These are phyloP conservation scores for Cherax quadricarinatus DNA, from an alignment of 1,140 invertebrate species.

Conservation along the genomic window DNA sequence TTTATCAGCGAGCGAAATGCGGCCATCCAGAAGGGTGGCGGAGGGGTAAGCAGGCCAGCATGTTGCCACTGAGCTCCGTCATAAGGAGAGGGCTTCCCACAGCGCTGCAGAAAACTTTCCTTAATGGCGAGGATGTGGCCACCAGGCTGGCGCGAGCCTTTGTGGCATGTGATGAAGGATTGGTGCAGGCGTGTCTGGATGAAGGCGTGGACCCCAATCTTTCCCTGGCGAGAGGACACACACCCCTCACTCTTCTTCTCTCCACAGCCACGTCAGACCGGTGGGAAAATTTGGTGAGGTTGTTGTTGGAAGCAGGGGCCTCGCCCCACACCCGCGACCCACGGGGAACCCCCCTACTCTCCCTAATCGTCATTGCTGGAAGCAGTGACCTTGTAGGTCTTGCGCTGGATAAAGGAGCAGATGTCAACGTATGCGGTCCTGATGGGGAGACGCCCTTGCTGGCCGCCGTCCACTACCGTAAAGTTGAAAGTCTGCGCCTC, in stretches of 20 bases:
- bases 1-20: neutral
- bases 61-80: conserved; percentile 34
- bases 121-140: conserved; percentile 18
- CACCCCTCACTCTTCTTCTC: conserved; percentile 56
- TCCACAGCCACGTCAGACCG: conserved; percentile 45
- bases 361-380: conserved; percentile 41
- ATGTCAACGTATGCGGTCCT: conserved; percentile 46
- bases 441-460: conserved; percentile 66
- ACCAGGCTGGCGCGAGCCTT: conserved; percentile 46
- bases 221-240: conserved; percentile 47
- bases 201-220: conserved; percentile 57
- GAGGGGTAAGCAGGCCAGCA: neutral
- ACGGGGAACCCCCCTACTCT: conserved; percentile 58
- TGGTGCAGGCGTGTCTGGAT: conserved; percentile 35
- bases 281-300: conserved; percentile 59
- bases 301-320: conserved; percentile 59
- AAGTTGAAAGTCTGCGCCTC: conserved; percentile 62
- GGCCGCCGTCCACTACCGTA: conserved; percentile 67
- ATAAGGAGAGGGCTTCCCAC: conserved; percentile 7
- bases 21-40: neutral
- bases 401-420: conserved; percentile 59
- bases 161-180: conserved; percentile 58
- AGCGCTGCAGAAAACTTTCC: neutral
- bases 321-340: conserved; percentile 55
- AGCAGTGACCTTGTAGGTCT: conserved; percentile 59